Base-by-base conservation (phyloP, 2,888 invertebrate genomes). In the Drosophila cognata region DNA sequence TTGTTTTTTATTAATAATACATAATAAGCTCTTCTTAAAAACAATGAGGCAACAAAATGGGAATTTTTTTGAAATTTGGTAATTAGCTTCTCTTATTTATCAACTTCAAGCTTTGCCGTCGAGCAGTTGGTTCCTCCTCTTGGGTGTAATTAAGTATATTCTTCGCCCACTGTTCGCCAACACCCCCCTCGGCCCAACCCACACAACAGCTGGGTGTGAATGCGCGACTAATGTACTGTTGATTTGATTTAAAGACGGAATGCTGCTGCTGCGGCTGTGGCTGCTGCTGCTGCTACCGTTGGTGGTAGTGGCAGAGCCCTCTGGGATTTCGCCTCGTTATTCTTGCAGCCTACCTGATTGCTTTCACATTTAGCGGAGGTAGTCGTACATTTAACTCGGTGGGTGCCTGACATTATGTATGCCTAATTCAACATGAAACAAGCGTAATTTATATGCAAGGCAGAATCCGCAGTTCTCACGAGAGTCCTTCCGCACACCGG, bases 211-310 rank as follows among this genome's bases (percentile, higher is more conserved):
- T 51, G 55, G 67, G 57, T 60, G 71, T 69, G 63, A 70, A 71
- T 69, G 60, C 31, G 60, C 63, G 74, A 68, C 75, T 84, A 87
- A 84, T 84, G 82, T 85, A 77, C 56, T 89, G 77, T 71, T 88
- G 81, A 84, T 84, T 90, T 90, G 84, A 84, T 84, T 90, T 90
- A 70, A 80, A 74, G 69, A 88, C 67, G 53, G 67, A 57, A 67
- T 81, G 82, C 61, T 31, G 29, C 10, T 10, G 29, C 18, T 31
- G n/a, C 1, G n/a, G 31, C 1, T n/a, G 31, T 7, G 7, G 29
- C 8, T 3, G 21, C 69, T 79, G 80, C 60, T 61, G 18, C 36
- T 53, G 55, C n/a, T 35, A 28, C 29, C 48, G 25, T 13, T 36
- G 13, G 18, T 8, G 16, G 36, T 28, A 11, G 4, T 7, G 13